Evolutionary conservation across 1,140 invertebrate species (phyloP).

Genomic region (Nymphalis io): DNA sequence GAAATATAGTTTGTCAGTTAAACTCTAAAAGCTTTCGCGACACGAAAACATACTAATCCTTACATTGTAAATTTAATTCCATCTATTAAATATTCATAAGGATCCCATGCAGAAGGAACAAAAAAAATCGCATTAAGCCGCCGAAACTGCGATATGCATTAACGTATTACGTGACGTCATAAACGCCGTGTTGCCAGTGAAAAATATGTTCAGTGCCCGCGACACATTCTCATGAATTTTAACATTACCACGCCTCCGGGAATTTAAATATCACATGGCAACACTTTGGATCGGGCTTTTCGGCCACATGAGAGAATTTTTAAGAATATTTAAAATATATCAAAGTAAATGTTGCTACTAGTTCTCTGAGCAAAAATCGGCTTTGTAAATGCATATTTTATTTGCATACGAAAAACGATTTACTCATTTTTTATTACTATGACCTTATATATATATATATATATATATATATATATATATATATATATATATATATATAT

Average conservation of each 20-base stretch:
- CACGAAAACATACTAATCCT: constrained; percentile 25
- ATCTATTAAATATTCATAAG: constrained; percentile 31
- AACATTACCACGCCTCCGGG: constrained; percentile 32
- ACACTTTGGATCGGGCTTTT: constrained; percentile 14
- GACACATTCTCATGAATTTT: constrained; percentile 66
- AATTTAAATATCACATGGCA: constrained; percentile 37
- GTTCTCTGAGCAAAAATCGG: background rate
- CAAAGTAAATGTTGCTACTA: background rate
- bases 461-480: too few relatives aligned
- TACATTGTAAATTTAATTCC: constrained; percentile 35
- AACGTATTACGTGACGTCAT: constrained; percentile 68
- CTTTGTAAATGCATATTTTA: too few relatives aligned
- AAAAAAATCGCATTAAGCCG: constrained; percentile 46
- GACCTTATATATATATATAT: too few relatives aligned
- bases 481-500: too few relatives aligned
- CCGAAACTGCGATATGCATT: constrained; percentile 53
- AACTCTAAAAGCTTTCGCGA: background rate
- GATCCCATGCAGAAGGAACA: constrained; percentile 26
- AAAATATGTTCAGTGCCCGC: constrained; percentile 56
- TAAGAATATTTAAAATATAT: background rate
- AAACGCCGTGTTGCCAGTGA: constrained; percentile 58
- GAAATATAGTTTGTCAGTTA: too few relatives aligned
- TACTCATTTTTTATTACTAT: too few relatives aligned
- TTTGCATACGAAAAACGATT: too few relatives aligned
- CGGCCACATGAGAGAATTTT: background rate